These are phyloP conservation scores for Sicus ferrugineus DNA, from an alignment of 2,888 invertebrate species.

Conservation along the genomic window DNA sequence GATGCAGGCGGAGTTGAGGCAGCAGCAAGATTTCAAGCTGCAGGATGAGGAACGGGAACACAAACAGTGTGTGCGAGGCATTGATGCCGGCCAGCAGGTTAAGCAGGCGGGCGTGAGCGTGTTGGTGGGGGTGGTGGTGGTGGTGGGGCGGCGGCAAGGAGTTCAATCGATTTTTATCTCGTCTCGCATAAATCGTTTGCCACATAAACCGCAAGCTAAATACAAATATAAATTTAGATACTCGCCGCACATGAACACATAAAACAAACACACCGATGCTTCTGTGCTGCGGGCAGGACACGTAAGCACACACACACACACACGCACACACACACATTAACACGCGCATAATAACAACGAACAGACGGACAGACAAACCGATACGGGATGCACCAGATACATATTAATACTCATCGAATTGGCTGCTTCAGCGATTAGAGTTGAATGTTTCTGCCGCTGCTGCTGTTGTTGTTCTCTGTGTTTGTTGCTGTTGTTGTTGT, in stretches of 20 bases:
- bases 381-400: too few relatives aligned
- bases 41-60: neutral
- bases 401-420: neutral
- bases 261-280: neutral
- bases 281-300: neutral
- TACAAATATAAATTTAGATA: slow-evolving; percentile 40
- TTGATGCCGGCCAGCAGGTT: neutral
- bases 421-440: neutral
- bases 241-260: slow-evolving; percentile 1
- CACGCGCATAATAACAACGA: neutral
- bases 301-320: neutral
- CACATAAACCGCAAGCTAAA: slow-evolving; percentile 52
- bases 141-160: slow-evolving; percentile 12
- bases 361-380: neutral
- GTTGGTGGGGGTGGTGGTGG: neutral
- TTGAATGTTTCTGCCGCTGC: neutral
- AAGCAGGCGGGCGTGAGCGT: neutral
- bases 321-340: neutral
- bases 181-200: slow-evolving; percentile 58
- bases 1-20: neutral
- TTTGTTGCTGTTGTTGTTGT: neutral
- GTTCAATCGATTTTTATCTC: slow-evolving; percentile 60
- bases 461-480: neutral
- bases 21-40: neutral
- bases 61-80: neutral